Conservation (phyloP, 1,140 invertebrate species). For the Zaprionus vittiger region DNA sequence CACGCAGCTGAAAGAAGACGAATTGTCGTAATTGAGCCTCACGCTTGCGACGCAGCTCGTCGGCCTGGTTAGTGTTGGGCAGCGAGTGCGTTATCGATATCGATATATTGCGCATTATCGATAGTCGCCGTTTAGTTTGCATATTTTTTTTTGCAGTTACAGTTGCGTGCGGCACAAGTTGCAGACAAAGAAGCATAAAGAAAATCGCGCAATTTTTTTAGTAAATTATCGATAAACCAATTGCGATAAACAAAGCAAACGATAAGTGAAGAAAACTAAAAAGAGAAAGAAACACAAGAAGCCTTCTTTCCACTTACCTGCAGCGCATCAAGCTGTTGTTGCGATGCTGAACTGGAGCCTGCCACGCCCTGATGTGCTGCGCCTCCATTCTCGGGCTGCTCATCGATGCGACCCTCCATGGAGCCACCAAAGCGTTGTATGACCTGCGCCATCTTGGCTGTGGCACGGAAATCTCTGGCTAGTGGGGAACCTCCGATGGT, state of each 20-base stretch:
- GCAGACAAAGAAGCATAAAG: constrained; percentile 45
- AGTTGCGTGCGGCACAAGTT: constrained; percentile 35
- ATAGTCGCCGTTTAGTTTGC: constrained; percentile 11
- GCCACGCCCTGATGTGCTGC: constrained; percentile 37
- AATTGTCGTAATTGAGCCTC: constrained; percentile 91
- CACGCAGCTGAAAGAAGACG: constrained; percentile 95
- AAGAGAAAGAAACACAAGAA: background rate
- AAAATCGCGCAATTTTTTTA: constrained; percentile 1
- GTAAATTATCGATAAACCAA: background rate
- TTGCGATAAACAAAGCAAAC: background rate
- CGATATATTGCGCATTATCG: constrained; percentile 22
- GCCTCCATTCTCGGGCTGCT: constrained; percentile 73
- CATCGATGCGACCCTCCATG: constrained; percentile 84
- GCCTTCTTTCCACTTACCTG: constrained; percentile 49
- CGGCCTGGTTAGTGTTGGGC: constrained; percentile 75
- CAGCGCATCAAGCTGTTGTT: constrained; percentile 57
- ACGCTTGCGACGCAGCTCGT: constrained; percentile 87
- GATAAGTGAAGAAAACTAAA: background rate
- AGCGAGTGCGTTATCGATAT: constrained; percentile 34
- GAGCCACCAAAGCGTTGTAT: constrained; percentile 81
- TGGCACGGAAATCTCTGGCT: constrained; percentile 74
- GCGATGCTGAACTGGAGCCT: background rate
- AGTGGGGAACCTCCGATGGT: constrained; percentile 77
- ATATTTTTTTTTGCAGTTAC: constrained; percentile 14
- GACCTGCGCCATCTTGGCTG: constrained; percentile 79